phyloP scores from a whole-genome alignment of 1,140 invertebrate genomes.

The Cotesia chilonis region DNA sequence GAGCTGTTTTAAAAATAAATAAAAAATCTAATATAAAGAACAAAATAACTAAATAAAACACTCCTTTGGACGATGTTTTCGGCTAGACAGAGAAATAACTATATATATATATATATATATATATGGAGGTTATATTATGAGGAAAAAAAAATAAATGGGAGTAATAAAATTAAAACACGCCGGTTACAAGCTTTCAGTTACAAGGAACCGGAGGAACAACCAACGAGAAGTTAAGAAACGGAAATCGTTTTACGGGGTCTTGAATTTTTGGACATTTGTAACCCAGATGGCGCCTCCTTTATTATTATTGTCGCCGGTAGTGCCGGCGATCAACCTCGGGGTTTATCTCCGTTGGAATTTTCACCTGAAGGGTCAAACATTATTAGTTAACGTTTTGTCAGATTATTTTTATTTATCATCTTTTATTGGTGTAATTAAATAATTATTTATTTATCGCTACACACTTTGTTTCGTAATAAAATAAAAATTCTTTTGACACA shows the following conservation, averaged over 20 bases:
- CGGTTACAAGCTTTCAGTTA: too few relatives aligned
- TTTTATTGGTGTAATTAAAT: not conserved
- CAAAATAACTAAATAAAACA: slow-evolving; percentile 12
- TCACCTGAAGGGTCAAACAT: not conserved
- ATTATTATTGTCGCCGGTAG: not conserved
- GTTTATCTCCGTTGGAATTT: not conserved
- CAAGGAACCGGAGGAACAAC: not conserved
- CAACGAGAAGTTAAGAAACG: slow-evolving; percentile 2
- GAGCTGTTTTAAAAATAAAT: slow-evolving; percentile 4
- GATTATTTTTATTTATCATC: too few relatives aligned
- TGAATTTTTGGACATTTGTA: slow-evolving; percentile 15
- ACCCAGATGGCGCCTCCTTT: slow-evolving; percentile 15
- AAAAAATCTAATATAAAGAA: slow-evolving; percentile 7
- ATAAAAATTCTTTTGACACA: too few relatives aligned
- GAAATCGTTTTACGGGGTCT: slow-evolving; percentile 15
- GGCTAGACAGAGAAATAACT: not conserved
- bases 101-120: not conserved
- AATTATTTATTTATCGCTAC: not conserved
- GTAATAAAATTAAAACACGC: not conserved
- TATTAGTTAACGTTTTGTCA: too few relatives aligned
- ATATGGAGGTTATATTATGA: not conserved
- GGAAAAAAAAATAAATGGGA: slow-evolving; percentile 12
- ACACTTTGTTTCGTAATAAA: too few relatives aligned
- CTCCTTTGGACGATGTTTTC: not conserved
- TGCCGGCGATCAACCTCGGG: not conserved